These are phyloP conservation scores for Pseudomyrmex dendroicus DNA, from an alignment of 1,140 invertebrate genomes.

Conservation along the genomic window DNA sequence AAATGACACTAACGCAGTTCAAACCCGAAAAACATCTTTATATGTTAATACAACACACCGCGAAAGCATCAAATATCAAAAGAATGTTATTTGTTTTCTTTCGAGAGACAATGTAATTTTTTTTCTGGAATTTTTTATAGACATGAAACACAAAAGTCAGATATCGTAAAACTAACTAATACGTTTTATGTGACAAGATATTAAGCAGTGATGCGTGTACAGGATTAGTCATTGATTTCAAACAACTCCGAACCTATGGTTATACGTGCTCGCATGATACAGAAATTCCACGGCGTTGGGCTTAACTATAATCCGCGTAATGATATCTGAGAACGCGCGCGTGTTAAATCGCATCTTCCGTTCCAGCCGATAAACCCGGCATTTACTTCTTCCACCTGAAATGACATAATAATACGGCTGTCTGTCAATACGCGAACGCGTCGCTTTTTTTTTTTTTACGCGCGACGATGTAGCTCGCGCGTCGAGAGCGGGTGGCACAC, in stretches of 20 bases:
- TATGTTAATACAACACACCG: too few relatives aligned
- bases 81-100: too few relatives aligned
- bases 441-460: background rate
- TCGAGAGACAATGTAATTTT: too few relatives aligned
- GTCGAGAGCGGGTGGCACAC: constrained; percentile 1
- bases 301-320: constrained; percentile 63
- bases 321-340: constrained; percentile 56
- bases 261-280: constrained; percentile 51
- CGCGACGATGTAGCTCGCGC: background rate
- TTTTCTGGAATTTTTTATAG: too few relatives aligned
- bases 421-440: constrained; percentile 32
- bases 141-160: too few relatives aligned
- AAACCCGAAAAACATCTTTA: too few relatives aligned
- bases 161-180: too few relatives aligned
- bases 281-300: constrained; percentile 48
- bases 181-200: constrained; percentile 22
- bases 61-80: too few relatives aligned
- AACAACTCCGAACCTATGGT: constrained; percentile 56
- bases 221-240: constrained; percentile 58
- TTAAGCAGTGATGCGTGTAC: constrained; percentile 32
- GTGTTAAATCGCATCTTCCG: constrained; percentile 65
- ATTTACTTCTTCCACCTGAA: constrained; percentile 58
- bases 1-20: too few relatives aligned
- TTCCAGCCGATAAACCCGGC: constrained; percentile 54
- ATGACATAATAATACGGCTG: constrained; percentile 69